Evolutionary conservation across 2,888 invertebrate species (phyloP).

Genomic region (Lampropteryx suffumata): DNA sequence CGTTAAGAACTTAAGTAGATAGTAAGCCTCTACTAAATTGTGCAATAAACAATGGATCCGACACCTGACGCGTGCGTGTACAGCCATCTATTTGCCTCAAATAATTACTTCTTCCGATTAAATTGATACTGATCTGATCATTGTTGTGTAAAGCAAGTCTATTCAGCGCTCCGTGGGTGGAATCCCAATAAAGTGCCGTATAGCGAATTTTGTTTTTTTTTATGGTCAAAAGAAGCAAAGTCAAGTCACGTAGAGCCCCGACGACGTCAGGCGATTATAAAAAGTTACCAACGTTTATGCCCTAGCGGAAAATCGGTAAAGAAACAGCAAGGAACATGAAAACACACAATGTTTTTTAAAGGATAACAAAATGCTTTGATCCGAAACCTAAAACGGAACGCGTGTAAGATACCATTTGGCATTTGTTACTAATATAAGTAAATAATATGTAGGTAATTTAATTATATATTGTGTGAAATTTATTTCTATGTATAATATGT

Average conservation of each 20-base stretch:
- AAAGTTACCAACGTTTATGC: constrained; percentile 31
- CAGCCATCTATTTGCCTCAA: constrained; percentile 17
- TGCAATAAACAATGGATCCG: constrained; percentile 39
- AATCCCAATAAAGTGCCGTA: constrained; percentile 58
- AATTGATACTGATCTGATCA: constrained; percentile 31
- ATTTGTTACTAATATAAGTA: no score
- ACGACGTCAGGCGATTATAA: constrained; percentile 36
- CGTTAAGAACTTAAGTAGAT: constrained; percentile 51
- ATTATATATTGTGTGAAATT: no score
- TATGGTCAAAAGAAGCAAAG: constrained; percentile 41
- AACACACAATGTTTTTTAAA: neutral
- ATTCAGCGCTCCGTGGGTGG: constrained; percentile 53
- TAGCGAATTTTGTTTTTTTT: constrained; percentile 53
- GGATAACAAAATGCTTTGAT: no score
- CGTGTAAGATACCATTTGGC: no score
- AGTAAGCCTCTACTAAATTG: constrained; percentile 45
- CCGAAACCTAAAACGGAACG: no score
- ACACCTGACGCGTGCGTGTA: constrained; percentile 32
- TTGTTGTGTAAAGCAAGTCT: constrained; percentile 55
- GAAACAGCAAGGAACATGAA: constrained; percentile 6
- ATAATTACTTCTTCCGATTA: constrained; percentile 26
- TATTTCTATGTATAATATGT: no score
- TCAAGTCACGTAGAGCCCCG: constrained; percentile 48
- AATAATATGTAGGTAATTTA: no score
- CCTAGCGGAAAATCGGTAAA: constrained; percentile 13